A percentile compares a stretch with the other conserved stretches of the same genome.
phyloP scores from a whole-genome alignment of 2,888 invertebrate species.

The Macaria liturata region DNA sequence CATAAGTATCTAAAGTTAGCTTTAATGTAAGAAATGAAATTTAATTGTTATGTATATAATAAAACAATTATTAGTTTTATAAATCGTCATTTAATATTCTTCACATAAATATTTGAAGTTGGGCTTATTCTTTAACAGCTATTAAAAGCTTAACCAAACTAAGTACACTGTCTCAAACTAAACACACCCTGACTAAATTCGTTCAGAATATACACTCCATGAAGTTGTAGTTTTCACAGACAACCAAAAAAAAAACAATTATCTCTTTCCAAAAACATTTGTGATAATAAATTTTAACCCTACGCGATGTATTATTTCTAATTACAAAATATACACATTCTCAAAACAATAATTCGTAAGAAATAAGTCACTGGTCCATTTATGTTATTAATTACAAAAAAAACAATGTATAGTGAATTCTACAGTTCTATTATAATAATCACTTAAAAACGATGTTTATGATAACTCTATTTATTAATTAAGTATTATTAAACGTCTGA shows the following conservation, averaged over 20 bases:
- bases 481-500: slow-evolving; percentile 59
- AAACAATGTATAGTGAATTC: slow-evolving; percentile 40
- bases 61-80: slow-evolving; percentile 59
- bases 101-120: slow-evolving; percentile 76
- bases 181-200: slow-evolving; percentile 67
- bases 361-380: slow-evolving; percentile 49
- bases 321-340: slow-evolving; percentile 39
- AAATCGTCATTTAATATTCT: slow-evolving; percentile 73
- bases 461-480: slow-evolving; percentile 43
- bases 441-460: slow-evolving; percentile 53
- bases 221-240: slow-evolving; percentile 26
- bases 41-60: slow-evolving; percentile 29
- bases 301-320: slow-evolving; percentile 22
- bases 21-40: too few species aligned
- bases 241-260: slow-evolving; percentile 12
- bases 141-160: slow-evolving; percentile 58
- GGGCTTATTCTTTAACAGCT: slow-evolving; percentile 49
- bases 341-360: slow-evolving; percentile 29
- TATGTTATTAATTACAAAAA: slow-evolving; percentile 52
- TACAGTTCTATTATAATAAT: slow-evolving; percentile 35
- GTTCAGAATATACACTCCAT: slow-evolving; percentile 43
- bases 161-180: slow-evolving; percentile 65
- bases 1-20: too few species aligned
- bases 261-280: background rate
- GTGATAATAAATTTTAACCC: slow-evolving; percentile 18